phyloP scores from a whole-genome alignment of 1,140 invertebrate genomes.

The Hypsibius dujardini region DNA sequence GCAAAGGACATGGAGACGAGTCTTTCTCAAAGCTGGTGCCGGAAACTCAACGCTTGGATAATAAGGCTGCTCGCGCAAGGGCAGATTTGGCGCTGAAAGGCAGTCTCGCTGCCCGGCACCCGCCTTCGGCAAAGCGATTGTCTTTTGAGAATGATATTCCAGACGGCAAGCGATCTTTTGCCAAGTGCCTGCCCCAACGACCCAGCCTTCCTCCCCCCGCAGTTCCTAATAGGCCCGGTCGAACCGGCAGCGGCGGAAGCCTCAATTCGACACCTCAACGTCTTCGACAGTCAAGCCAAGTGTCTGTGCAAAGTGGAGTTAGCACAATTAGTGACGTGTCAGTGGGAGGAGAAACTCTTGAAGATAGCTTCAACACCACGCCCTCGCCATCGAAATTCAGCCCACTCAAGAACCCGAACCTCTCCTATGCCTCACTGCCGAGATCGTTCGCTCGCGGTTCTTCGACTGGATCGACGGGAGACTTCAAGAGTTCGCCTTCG shows the following conservation, averaged over 20 bases:
- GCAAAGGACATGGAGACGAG: too few species aligned
- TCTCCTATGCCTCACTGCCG: not conserved
- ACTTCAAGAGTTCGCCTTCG: not conserved
- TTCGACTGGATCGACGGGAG: not conserved
- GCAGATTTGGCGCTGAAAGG: slow-evolving; percentile 61
- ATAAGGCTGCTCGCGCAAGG: slow-evolving; percentile 64
- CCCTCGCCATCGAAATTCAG: not conserved
- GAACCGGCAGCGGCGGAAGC: not conserved
- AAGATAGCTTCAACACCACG: too few species aligned
- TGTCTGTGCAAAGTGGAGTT: too few species aligned
- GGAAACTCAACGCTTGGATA: slow-evolving; percentile 61
- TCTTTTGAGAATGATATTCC: not conserved
- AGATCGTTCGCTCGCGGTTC: not conserved
- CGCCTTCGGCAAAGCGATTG: slow-evolving; percentile 33
- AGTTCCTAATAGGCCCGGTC: not conserved
- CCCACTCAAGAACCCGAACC: not conserved
- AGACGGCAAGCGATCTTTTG: too few species aligned
- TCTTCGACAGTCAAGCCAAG: not conserved
- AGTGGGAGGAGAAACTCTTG: too few species aligned
- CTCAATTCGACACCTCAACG: not conserved
- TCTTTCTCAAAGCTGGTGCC: slow-evolving; percentile 40
- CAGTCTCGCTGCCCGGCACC: slow-evolving; percentile 38
- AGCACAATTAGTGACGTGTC: too few species aligned
- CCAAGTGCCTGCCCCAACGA: not conserved
- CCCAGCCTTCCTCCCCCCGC: slow-evolving; percentile 5